phyloP scores from a whole-genome alignment of 2,888 invertebrate species.

The Disparrhopalites patrizii region DNA sequence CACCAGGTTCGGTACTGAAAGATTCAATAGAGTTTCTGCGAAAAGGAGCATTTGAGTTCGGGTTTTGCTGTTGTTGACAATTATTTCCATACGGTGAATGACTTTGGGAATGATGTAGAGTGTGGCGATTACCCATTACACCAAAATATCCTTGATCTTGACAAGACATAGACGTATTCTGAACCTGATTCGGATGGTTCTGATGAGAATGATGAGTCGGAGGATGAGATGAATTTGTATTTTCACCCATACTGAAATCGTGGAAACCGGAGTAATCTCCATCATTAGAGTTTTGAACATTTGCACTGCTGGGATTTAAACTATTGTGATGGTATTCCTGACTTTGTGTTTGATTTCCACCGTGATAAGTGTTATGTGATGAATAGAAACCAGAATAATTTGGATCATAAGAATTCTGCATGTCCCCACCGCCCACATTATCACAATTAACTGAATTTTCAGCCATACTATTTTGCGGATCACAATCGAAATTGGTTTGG shows the following conservation, averaged over 20 bases:
- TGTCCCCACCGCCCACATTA: constrained; percentile 5
- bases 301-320: constrained; percentile 11
- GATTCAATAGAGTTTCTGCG: constrained; percentile 48
- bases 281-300: constrained; percentile 6
- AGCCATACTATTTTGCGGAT: constrained; percentile 9
- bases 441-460: constrained; percentile 13
- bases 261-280: constrained; percentile 25
- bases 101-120: constrained; percentile 19
- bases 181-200: neutral
- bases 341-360: constrained; percentile 1
- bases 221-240: constrained; percentile 2
- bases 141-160: constrained; percentile 26
- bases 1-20: constrained; percentile 46
- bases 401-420: constrained; percentile 4
- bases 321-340: constrained; percentile 19
- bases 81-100: constrained; percentile 24
- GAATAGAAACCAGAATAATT: constrained; percentile 19
- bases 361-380: constrained; percentile 15
- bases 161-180: constrained; percentile 13
- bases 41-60: constrained; percentile 32
- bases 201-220: constrained; percentile 1
- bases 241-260: constrained; percentile 13
- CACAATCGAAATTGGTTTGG: constrained; percentile 6
- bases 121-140: constrained; percentile 12
- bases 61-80: constrained; percentile 23